Base-by-base conservation (phyloP, 2,888 invertebrate genomes). In the Gnatocerus cornutus region DNA sequence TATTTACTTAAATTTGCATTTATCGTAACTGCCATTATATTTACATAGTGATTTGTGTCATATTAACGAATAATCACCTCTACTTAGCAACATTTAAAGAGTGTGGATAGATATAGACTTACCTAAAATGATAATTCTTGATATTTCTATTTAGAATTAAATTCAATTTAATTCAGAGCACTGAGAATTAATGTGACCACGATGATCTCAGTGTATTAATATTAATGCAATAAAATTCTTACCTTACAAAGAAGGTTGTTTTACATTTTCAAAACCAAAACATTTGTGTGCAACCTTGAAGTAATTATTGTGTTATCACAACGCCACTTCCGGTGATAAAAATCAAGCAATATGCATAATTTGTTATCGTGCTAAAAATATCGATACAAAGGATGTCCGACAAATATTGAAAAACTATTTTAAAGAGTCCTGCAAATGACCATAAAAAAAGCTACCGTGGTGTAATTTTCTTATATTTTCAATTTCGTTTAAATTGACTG, bases 381-480 rank as follows among this genome's bases (percentile, higher is more conserved):
- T 37, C 53, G 14, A 53, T 53, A 53, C 12, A 3, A 9, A 30
- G 9, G 2, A 33, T 33, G n/a, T 4, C 21, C 4, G 21, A 21
- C 21, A 21, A 21, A 10, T 16, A 13, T 3, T 8, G 48, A 2
- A 8, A 48, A 27, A 21, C 4, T 21, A 21, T 21, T 21, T 21
- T 21, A 3, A 4, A 21, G 21, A 21, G 21, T 21, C 21, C 4
- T 4, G 21, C 21, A 4, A 21, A 3, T 21, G 21, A 21, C 21
- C 21, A 21, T 4, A 21, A 21, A 4, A 21, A 21, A 21, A 21
- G 21, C 21, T 21, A 21, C 21, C 21, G 21, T 21, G 68, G 63
- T 65, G 74, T 76, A 71, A 73, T 76, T 78, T 79, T 73, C 77
- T 79, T 77, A 78, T 79, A 76, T 75, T 55, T 45, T 43, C 55